Conservation (phyloP, 2,888 invertebrate species). For the Coelinius sp. region DNA sequence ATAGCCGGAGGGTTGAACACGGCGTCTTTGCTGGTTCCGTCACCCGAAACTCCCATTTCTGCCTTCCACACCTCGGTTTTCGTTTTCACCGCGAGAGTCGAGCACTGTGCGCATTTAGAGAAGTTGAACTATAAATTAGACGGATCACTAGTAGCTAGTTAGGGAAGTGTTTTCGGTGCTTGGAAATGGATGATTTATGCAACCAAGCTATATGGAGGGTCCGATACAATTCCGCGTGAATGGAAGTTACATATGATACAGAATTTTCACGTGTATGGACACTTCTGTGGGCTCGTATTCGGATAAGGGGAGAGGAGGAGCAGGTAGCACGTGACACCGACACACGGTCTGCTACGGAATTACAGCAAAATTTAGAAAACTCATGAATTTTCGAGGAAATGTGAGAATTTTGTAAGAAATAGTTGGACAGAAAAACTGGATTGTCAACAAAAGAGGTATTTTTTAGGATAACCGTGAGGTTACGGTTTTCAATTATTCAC, state of each 20-base stretch:
- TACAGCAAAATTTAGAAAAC: no score
- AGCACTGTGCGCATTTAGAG: slow-evolving; percentile 67
- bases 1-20: slow-evolving; percentile 67
- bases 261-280: not conserved
- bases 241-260: not conserved
- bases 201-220: no score
- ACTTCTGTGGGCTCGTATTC: no score
- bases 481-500: not conserved
- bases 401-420: no score
- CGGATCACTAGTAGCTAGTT: slow-evolving; percentile 69
- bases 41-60: slow-evolving; percentile 28
- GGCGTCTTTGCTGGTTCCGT: slow-evolving; percentile 44
- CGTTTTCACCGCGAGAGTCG: slow-evolving; percentile 42
- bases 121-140: slow-evolving; percentile 71
- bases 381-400: no score
- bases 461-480: not conserved
- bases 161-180: slow-evolving; percentile 66
- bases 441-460: no score
- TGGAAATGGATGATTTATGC: slow-evolving; percentile 69
- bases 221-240: not conserved
- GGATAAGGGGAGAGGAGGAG: no score
- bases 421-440: no score
- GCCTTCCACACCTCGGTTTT: slow-evolving; percentile 13
- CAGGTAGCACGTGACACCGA: no score
- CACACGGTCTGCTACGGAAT: no score